Evolutionary conservation across 2,113 vertebrate genomes (phyloP).

Genomic region (Nothocercus nigrocapillus): DNA sequence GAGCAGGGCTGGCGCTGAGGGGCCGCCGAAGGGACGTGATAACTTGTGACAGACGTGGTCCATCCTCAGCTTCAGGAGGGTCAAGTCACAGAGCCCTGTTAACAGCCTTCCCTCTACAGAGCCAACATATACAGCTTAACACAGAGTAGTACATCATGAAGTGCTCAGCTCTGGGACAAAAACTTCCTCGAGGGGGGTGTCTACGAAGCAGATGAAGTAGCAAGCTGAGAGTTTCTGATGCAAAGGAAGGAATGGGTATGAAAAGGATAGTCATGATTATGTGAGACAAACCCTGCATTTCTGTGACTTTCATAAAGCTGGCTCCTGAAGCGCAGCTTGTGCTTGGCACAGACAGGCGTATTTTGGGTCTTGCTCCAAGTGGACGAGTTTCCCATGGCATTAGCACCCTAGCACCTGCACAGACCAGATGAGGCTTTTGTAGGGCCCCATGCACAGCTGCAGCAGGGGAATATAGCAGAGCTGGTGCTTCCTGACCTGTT

Average conservation of each 20-base stretch:
- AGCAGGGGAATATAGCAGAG: neutral
- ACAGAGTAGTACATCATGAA: neutral
- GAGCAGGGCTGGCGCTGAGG: neutral
- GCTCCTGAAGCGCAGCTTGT: neutral
- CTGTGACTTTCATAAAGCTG: neutral
- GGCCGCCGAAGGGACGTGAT: neutral
- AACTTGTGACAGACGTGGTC: neutral
- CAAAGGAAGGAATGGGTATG: conserved; percentile 2
- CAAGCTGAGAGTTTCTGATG: neutral
- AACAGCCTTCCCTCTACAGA: neutral
- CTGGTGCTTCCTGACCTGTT: neutral
- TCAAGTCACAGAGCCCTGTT: conserved; percentile 7
- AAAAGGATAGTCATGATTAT: conserved; percentile 1
- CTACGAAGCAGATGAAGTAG: conserved; percentile 13
- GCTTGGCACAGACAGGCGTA: neutral
- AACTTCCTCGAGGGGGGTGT: conserved; percentile 1
- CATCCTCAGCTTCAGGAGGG: neutral
- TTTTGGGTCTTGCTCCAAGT: neutral
- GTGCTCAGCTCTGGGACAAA: neutral
- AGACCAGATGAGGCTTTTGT: neutral
- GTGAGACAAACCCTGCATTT: neutral
- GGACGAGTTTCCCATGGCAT: neutral
- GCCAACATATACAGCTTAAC: neutral
- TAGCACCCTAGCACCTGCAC: no score
- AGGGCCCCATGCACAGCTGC: neutral